These are phyloP conservation scores for Cosmorhoe ocellata DNA, from an alignment of 2,888 invertebrate genomes.

Conservation along the genomic window DNA sequence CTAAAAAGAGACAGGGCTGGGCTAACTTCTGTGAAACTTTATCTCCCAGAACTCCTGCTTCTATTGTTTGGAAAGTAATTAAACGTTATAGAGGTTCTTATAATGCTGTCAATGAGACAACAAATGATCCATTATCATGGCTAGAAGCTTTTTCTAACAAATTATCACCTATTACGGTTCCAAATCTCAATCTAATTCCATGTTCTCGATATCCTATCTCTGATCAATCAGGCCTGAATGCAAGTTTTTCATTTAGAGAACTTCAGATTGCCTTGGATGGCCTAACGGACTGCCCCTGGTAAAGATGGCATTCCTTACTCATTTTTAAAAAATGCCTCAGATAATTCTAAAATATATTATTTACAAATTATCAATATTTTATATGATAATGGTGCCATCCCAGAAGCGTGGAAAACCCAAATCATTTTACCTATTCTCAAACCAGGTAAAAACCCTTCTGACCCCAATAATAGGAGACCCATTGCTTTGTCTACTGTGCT, in stretches of 20 bases:
- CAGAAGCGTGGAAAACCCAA: conserved; percentile 32
- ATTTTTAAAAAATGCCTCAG: conserved; percentile 9
- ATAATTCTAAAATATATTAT: not conserved
- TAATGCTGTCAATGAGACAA: not conserved
- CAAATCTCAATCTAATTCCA: not conserved
- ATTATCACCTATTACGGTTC: conserved; percentile 8
- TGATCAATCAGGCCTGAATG: not conserved
- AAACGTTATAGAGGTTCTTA: conserved; percentile 9
- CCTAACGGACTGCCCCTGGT: conserved; percentile 18
- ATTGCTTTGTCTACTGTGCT: conserved; percentile 33
- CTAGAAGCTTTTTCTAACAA: conserved; percentile 6
- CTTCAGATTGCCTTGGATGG: conserved; percentile 6
- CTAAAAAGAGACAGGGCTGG: conserved; percentile 20
- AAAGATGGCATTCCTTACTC: conserved; percentile 18
- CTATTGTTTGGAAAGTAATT: conserved; percentile 20
- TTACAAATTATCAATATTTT: not conserved
- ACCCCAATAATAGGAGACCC: conserved; percentile 18
- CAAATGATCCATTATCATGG: conserved; percentile 12
- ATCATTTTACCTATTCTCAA: conserved; percentile 36
- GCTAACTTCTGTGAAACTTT: conserved; percentile 14
- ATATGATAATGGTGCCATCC: conserved; percentile 12
- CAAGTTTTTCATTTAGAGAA: conserved; percentile 13
- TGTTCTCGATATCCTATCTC: not conserved
- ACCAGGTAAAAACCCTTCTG: conserved; percentile 28
- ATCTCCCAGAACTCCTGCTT: conserved; percentile 15